A percentile compares a stretch with the other conserved stretches of the same genome.
These are phyloP conservation scores for Drosophila nr. medialis DNA, from an alignment of 2,888 invertebrate species.

Conservation along the genomic window DNA sequence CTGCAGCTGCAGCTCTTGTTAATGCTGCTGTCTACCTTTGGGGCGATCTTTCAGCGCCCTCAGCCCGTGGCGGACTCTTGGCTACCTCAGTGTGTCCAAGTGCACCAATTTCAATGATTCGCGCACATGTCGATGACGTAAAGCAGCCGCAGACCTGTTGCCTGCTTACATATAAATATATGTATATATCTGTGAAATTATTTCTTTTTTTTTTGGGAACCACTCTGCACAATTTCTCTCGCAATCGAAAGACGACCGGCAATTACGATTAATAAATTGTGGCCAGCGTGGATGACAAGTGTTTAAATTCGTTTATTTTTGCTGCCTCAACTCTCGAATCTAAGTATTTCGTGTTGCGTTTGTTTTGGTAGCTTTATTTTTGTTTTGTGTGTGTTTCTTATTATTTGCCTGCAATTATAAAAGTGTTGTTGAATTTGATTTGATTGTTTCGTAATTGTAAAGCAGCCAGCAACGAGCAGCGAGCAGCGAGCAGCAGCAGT, in stretches of 20 bases:
- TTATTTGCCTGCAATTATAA: conserved; percentile 69
- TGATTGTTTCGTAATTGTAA: conserved; percentile 70
- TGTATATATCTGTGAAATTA: not conserved
- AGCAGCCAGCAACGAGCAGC: not conserved
- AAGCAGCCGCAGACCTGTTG: conserved; percentile 61
- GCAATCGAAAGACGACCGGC: conserved; percentile 56
- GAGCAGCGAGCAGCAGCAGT: not conserved
- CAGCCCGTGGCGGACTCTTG: conserved; percentile 32
- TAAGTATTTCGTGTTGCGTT: conserved; percentile 47
- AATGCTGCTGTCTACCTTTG: conserved; percentile 3
- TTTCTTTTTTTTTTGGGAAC: not conserved
- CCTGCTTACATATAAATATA: conserved; percentile 4
- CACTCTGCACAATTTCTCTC: conserved; percentile 66
- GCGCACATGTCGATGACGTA: conserved; percentile 64
- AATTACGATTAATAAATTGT: conserved; percentile 74
- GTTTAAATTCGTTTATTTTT: conserved; percentile 51
- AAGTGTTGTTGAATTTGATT: conserved; percentile 62
- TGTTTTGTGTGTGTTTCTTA: conserved; percentile 23
- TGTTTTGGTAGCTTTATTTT: conserved; percentile 69
- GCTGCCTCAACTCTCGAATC: conserved; percentile 14
- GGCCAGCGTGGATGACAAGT: conserved; percentile 64
- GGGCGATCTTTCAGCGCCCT: conserved; percentile 38
- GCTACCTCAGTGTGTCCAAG: conserved; percentile 72
- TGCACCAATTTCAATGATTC: conserved; percentile 75
- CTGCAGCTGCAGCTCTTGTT: conserved; percentile 16